A percentile compares a stretch with the other conserved stretches of the same genome.
Evolutionary conservation across 2,113 vertebrate genomes (phyloP).

Genomic region (Nycticryphes semicollaris): DNA sequence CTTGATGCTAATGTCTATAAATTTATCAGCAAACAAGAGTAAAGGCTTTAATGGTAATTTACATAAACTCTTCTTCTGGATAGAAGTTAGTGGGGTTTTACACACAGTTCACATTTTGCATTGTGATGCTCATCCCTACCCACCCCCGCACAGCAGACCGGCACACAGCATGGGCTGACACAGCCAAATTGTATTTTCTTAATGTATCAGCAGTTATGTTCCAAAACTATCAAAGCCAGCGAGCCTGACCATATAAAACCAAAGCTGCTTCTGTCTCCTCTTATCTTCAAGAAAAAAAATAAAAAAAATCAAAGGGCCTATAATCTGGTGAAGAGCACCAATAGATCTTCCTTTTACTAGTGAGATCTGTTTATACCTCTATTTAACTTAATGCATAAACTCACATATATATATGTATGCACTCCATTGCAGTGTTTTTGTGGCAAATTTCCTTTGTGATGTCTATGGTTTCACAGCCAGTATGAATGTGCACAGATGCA

Average conservation of each 20-base stretch:
- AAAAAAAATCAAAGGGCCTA: not conserved
- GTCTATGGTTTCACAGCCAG: not conserved
- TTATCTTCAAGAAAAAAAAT: not conserved
- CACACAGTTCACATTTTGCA: not conserved
- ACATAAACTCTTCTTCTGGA: not conserved
- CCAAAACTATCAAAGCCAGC: slow-evolving; percentile 29
- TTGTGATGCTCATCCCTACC: not conserved
- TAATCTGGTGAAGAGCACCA: not conserved
- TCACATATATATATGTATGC: accelerated
- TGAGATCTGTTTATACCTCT: not conserved
- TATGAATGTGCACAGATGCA: accelerated
- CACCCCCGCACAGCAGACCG: not conserved
- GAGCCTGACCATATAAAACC: not conserved
- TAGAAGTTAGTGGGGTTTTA: not conserved
- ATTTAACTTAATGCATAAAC: not conserved
- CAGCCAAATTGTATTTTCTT: not conserved
- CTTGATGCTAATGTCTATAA: slow-evolving; percentile 64
- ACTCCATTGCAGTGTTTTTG: accelerated
- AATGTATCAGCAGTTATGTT: not conserved
- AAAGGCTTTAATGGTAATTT: slow-evolving; percentile 48
- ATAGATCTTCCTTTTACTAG: not conserved
- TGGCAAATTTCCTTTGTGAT: accelerated
- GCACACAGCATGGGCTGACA: not conserved
- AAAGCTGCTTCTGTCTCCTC: not conserved
- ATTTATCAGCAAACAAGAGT: slow-evolving; percentile 71